Conservation (phyloP, 1,140 invertebrate genomes). For the Tribolium madens region DNA sequence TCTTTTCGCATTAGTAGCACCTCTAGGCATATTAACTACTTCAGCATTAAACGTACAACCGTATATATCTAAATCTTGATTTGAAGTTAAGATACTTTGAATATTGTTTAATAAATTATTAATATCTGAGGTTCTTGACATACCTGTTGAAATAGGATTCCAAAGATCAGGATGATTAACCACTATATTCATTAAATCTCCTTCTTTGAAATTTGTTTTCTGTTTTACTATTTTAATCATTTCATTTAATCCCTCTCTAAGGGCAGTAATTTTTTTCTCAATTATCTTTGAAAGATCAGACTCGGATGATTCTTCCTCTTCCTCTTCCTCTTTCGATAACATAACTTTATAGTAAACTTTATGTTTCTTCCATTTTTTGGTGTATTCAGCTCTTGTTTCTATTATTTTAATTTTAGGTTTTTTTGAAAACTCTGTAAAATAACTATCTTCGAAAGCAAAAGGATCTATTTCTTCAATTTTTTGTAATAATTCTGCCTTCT, state of each 20-base stretch:
- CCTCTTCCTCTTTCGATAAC: neutral
- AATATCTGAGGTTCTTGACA: no score
- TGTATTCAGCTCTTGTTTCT: conserved; percentile 40
- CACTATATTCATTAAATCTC: no score
- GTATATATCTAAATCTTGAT: no score
- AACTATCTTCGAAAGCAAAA: conserved; percentile 27
- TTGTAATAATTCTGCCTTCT: conserved; percentile 46
- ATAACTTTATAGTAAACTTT: neutral
- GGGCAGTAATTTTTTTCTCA: neutral
- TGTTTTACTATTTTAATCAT: conserved; percentile 10
- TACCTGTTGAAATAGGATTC: no score
- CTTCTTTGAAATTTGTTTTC: neutral
- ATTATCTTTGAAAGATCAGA: conserved; percentile 4
- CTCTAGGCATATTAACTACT: no score
- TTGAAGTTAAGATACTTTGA: no score
- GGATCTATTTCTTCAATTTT: conserved; percentile 17
- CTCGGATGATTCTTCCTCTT: neutral
- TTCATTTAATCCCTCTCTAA: conserved; percentile 10
- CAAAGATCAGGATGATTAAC: no score
- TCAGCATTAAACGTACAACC: no score
- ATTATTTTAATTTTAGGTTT: conserved; percentile 43
- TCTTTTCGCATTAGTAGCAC: no score
- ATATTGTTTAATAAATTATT: no score
- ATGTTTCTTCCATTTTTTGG: conserved; percentile 11
- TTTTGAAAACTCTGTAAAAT: conserved; percentile 43